Evolutionary conservation across 2,797 vertebrate species (phyloP), one percentile per base, ranked within the genome.

Genomic region (Thamnophis elegans): DNA sequence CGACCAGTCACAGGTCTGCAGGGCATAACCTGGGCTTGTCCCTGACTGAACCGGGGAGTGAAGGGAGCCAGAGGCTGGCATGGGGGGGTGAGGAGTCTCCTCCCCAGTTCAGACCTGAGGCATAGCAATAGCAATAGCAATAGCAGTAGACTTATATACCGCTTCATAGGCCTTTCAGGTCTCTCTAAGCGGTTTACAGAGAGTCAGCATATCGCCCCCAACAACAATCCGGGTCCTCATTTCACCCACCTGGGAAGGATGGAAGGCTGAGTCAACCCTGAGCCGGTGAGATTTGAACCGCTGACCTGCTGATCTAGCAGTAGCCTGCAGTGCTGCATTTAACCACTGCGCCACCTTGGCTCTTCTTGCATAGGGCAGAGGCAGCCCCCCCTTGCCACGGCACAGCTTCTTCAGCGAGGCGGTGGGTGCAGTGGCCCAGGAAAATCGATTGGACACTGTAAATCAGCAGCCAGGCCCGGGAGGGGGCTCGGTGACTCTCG

Each of bases 371-470:
- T 9, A 54, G n/a, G 54, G 28, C 85, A 6, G 89, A 90, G 73
- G 86, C 28, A 9, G 91, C 92, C 18, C 6, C 6, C n/a, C 53
- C 25, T 4, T 22, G 85, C 73, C n/a, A 89, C 58, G 53, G 88
- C 89, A 59, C 62, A 14, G 5, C 62, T 12, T 13, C 26, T 0
- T 82, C 94, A 59, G 22, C 96, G 3, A 1, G 1, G 94, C 8
- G 2, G 89, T 91, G 96, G 98, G 98, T 98, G 97, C 98, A 98
- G 98, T 98, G 98, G 97, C 96, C 98, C 98, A 98, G 96, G 98
- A 98, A 97, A 99, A 99, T 99, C 98, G 97, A 99, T 98, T 99
- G 98, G 98, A 97, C 96, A 93, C 98, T 97, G 97, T 96, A 92
- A 97, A 97, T 97, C 96, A 98, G 98, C 98, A 98, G 99, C 98